Evolutionary conservation across 2,888 invertebrate species (phyloP), one percentile per base, ranked within the genome.

Genomic region (Drosophila antonietae): DNA sequence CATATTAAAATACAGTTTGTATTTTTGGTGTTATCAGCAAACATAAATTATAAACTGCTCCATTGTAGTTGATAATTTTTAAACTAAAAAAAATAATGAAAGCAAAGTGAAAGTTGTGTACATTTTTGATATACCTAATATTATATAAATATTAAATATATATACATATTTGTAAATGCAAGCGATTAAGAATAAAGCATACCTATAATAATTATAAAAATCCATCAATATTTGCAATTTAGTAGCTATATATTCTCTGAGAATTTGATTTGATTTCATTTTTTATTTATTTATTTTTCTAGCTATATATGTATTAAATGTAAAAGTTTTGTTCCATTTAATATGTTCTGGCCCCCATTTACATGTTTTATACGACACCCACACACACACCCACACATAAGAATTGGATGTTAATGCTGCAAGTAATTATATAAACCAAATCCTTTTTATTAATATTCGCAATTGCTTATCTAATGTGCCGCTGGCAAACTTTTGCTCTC

Each of bases 181-280:
- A 88, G 83, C 64, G 69, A 70, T 75, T 75, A 75, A 88, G 77
- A 85, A 85, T 89, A 89, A 84, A 89, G 88, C 64, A 76, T 76
- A 75, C 51, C 35, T 62, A 56, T 35, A 71, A 77, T 77, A 81
- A 64, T 73, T 57, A 61, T 39, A 7, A 61, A 33, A 35, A 43
- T 20, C 12, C 43, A 35, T 47, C 10, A 18, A 51, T 15, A 37
- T 8, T 15, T 28, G 18, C 51, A 12, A 33, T 41, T 55, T 28
- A 60, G 56, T 9, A 18, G 18, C 33, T 10, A 10, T 35, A 15
- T 49, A 10, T 35, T 31, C 0, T 3, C 28, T 28, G 7, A 5
- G n/a, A 28, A 20, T 44, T 37, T 47, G 7, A 31, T 15, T 56
- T 73, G 46, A 20, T 31, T 39, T 39, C 15, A 39, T 39, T 18